Evolutionary conservation across 2,113 vertebrate genomes (phyloP).

Genomic region (Nesospiza acunhae): DNA sequence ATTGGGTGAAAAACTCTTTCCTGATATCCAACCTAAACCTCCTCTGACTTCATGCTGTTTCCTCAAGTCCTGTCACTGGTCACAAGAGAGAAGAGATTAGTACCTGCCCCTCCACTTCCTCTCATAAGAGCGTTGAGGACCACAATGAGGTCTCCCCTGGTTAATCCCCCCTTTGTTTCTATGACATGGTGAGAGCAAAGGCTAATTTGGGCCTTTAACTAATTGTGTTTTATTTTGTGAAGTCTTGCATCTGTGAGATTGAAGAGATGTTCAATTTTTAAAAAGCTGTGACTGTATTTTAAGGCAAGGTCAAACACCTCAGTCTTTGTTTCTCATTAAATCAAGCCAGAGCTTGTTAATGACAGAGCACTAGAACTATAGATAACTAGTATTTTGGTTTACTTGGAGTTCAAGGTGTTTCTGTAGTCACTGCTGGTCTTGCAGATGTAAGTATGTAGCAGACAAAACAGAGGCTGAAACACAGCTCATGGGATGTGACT

Average conservation of each 20-base stretch:
- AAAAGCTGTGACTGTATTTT: not conserved
- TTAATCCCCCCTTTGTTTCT: not conserved
- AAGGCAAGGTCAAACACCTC: not conserved
- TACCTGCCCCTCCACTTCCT: not conserved
- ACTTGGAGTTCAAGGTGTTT: not conserved
- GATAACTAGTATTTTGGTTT: not conserved
- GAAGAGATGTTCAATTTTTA: not conserved
- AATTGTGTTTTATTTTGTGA: rapidly evolving
- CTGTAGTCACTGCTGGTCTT: not conserved
- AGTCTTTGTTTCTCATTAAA: not conserved
- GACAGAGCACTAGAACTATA: not conserved
- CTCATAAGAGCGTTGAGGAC: not conserved
- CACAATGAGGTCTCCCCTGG: not conserved
- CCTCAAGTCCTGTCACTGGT: not conserved
- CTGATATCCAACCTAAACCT: not conserved
- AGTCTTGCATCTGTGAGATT: rapidly evolving
- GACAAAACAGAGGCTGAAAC: not conserved
- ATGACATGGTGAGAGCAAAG: not conserved
- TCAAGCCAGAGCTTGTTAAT: not conserved
- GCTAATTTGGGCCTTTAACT: not conserved
- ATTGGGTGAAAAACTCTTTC: not conserved
- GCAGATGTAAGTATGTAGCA: not conserved
- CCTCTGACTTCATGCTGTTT: not conserved
- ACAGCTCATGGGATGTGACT: not conserved
- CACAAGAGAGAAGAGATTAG: not conserved